Evolutionary conservation across 2,888 invertebrate species (phyloP).

Genomic region (Caenorhabditis zanzibari): DNA sequence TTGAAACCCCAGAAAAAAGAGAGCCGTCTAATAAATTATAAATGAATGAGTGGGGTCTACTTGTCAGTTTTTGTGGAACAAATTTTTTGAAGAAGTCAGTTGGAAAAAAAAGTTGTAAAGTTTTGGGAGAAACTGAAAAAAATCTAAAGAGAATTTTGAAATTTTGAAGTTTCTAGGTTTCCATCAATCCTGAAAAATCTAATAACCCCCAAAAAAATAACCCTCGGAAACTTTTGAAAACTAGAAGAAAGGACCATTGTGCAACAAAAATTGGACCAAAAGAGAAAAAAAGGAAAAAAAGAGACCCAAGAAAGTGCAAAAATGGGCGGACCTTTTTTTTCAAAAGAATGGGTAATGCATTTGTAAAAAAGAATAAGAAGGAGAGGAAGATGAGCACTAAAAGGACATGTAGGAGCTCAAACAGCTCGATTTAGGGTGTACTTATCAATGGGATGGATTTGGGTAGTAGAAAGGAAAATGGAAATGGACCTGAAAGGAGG

Average conservation of each 20-base stretch:
- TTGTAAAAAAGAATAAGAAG: neutral
- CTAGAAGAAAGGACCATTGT: neutral
- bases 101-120: too few relatives aligned
- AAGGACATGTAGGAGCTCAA: conserved; percentile 5
- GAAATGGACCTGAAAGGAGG: too few relatives aligned
- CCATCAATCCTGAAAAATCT: too few relatives aligned
- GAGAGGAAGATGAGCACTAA: conserved; percentile 19
- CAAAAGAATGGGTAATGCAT: conserved; percentile 21
- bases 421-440: neutral
- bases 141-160: too few relatives aligned
- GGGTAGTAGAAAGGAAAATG: neutral
- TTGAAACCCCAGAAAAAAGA: neutral
- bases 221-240: neutral
- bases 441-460: conserved; percentile 9
- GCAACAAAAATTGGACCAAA: neutral
- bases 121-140: too few relatives aligned
- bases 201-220: too few relatives aligned
- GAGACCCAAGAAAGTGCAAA: too few relatives aligned
- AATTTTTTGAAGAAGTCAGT: too few relatives aligned
- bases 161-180: too few relatives aligned
- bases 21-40: conserved; percentile 3
- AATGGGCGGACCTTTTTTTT: neutral
- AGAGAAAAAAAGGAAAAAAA: too few relatives aligned
- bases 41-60: conserved; percentile 7
- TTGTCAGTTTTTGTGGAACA: neutral